A percentile compares a stretch with the other conserved stretches of the same genome.
These are phyloP conservation scores for Tylochromis polylepis DNA, from an alignment of 2,113 vertebrate species.

Conservation along the genomic window DNA sequence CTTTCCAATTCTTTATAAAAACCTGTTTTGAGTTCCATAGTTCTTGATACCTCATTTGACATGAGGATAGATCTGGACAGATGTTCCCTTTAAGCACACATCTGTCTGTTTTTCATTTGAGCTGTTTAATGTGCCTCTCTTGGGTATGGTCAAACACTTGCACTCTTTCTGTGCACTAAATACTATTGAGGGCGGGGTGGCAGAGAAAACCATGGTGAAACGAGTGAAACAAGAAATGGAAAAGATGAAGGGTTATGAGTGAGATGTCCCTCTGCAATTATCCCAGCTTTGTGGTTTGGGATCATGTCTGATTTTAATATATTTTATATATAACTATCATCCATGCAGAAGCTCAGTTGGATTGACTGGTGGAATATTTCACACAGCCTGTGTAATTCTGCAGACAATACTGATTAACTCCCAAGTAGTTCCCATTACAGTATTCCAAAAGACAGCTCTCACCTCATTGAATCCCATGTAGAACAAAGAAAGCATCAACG, in stretches of 20 bases:
- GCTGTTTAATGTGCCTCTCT: background rate
- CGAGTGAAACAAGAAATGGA: background rate
- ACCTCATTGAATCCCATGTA: background rate
- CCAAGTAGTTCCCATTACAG: background rate
- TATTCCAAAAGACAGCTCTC: background rate
- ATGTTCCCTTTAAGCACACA: conserved; percentile 41
- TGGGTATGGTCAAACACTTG: background rate
- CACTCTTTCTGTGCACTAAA: background rate
- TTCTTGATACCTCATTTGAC: conserved; percentile 43
- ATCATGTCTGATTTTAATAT: background rate
- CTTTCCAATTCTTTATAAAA: background rate
- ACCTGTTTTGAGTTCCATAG: conserved; percentile 10
- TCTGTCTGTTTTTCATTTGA: conserved; percentile 22
- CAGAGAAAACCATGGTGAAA: background rate
- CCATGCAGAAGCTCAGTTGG: background rate
- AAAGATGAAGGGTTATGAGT: background rate
- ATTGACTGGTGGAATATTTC: background rate
- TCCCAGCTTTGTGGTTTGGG: background rate
- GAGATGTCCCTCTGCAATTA: background rate
- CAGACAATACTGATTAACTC: background rate
- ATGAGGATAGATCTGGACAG: conserved; percentile 18
- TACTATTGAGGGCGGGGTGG: background rate
- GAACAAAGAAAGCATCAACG: background rate
- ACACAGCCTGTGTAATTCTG: background rate
- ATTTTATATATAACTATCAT: background rate